A percentile compares a stretch with the other conserved stretches of the same genome.
phyloP scores from a whole-genome alignment of 2,888 invertebrate genomes.

The Pantelozetes paolii region DNA sequence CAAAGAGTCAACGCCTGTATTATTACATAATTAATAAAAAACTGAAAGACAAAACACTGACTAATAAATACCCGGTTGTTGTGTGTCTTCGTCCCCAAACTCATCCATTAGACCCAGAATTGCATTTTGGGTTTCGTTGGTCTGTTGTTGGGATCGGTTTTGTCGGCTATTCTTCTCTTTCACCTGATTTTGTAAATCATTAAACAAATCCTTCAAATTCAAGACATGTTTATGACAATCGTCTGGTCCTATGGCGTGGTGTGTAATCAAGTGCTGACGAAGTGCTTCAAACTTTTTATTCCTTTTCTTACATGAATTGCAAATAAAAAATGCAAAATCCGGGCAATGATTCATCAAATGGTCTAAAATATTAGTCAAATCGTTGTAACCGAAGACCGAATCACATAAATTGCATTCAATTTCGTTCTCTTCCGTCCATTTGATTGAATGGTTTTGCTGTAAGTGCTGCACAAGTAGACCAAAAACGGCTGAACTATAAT shows the following conservation, averaged over 20 bases:
- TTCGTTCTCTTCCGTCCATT: background rate
- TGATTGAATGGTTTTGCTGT: background rate
- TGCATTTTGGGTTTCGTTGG: constrained; percentile 12
- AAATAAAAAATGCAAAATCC: background rate
- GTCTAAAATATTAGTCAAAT: background rate
- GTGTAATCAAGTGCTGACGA: background rate
- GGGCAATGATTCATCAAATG: background rate
- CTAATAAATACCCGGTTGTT: background rate
- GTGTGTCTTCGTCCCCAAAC: too few relatives aligned
- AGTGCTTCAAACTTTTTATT: background rate
- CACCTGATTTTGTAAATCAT: background rate
- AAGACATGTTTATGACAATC: background rate
- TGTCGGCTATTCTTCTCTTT: background rate
- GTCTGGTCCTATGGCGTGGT: background rate
- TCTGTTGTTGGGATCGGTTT: background rate
- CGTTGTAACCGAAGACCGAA: background rate
- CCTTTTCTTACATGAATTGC: constrained; percentile 9
- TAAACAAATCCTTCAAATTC: background rate
- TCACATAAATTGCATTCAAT: constrained; percentile 18
- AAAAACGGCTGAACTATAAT: background rate
- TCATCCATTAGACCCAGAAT: constrained; percentile 8
- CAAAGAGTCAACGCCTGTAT: background rate
- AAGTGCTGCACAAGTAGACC: background rate
- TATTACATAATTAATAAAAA: background rate
- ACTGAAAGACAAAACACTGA: background rate